Evolutionary conservation across 2,113 vertebrate genomes (phyloP).

Genomic region (Manacus vitellinus): DNA sequence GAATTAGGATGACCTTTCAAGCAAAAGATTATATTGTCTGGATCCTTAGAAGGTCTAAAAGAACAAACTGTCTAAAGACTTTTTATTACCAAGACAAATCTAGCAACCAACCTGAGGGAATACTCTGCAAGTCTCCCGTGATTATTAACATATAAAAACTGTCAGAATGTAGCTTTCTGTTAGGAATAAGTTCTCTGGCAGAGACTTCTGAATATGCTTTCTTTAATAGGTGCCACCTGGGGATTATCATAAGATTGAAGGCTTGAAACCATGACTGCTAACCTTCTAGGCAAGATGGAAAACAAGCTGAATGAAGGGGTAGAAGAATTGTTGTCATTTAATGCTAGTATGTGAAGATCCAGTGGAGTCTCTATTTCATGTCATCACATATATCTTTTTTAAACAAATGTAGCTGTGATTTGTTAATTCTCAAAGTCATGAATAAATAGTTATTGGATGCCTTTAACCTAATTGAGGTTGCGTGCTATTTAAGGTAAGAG

Average conservation of each 20-base stretch:
- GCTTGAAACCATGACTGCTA: not conserved
- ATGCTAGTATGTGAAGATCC: not conserved
- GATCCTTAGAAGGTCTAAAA: not conserved
- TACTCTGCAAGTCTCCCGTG: not conserved
- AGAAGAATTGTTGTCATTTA: not conserved
- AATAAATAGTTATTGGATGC: not conserved
- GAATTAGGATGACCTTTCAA: not conserved
- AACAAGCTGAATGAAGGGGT: not conserved
- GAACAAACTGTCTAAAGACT: not conserved
- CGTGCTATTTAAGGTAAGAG: not conserved
- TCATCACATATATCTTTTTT: not conserved
- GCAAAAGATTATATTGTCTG: not conserved
- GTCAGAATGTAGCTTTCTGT: not conserved
- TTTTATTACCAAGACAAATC: not conserved
- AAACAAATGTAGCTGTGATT: not conserved
- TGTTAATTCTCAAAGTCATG: not conserved
- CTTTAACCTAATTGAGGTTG: not conserved
- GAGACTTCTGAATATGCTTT: not conserved
- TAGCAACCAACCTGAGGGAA: not conserved
- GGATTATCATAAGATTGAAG: not conserved
- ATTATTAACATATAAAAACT: not conserved
- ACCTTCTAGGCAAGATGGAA: not conserved
- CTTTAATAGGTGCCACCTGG: not conserved
- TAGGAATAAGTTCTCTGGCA: not conserved
- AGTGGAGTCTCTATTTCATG: not conserved